These are phyloP conservation scores for Sciurus niger DNA, from an alignment of 2,113 vertebrate genomes.

Conservation along the genomic window DNA sequence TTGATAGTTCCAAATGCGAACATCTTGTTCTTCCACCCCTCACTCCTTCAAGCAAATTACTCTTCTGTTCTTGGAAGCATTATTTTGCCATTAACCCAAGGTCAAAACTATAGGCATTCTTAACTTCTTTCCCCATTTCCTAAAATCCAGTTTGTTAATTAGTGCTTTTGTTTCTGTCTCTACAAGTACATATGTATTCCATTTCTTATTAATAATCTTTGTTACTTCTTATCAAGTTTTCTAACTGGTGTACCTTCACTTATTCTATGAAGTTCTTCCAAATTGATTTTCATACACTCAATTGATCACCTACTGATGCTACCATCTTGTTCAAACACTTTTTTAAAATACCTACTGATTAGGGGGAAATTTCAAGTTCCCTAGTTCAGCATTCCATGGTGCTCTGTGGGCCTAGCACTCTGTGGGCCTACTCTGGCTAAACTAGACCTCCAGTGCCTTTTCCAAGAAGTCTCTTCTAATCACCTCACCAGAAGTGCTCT, in stretches of 20 bases:
- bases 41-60: neutral
- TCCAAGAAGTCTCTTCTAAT: neutral
- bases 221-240: conserved; percentile 39
- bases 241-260: neutral
- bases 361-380: neutral
- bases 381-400: neutral
- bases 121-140: neutral
- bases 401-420: neutral
- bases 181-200: neutral
- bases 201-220: conserved; percentile 13
- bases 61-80: neutral
- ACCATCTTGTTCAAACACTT: conserved; percentile 25
- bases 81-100: neutral
- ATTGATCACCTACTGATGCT: neutral
- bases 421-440: neutral
- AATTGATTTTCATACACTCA: conserved; percentile 60
- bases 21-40: neutral
- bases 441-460: neutral
- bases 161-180: neutral
- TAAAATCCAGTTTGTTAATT: conserved; percentile 2
- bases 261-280: conserved; percentile 28
- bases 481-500: neutral
- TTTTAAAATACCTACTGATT: neutral
- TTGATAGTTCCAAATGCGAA: neutral
- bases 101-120: neutral